These are phyloP conservation scores for Hypercompe scribonia DNA, from an alignment of 2,888 invertebrate genomes.

Conservation along the genomic window DNA sequence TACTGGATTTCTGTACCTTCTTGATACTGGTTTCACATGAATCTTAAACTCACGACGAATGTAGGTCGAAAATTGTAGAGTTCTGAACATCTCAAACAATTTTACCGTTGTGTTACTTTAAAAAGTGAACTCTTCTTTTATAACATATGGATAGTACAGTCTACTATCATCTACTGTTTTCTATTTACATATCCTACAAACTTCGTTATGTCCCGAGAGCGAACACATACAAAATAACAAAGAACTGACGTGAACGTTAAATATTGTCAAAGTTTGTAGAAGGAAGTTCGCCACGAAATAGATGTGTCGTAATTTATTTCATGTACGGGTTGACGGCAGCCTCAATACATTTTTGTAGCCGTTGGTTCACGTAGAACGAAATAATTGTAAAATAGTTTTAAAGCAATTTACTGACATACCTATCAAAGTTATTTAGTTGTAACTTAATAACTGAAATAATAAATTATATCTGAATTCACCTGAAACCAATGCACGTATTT, in stretches of 20 bases:
- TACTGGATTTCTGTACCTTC: not conserved
- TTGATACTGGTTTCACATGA: not conserved
- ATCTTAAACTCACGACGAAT: too few species aligned
- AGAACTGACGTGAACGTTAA: slow-evolving; percentile 67
- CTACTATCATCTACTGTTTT: slow-evolving; percentile 16
- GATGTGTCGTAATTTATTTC: slow-evolving; percentile 37
- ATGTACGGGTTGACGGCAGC: slow-evolving; percentile 28
- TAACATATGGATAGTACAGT: slow-evolving; percentile 29
- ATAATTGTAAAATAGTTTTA: not conserved
- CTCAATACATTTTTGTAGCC: slow-evolving; percentile 1
- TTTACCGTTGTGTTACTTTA: not conserved
- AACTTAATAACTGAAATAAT: not conserved
- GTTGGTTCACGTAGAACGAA: not conserved
- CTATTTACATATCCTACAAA: slow-evolving; percentile 44
- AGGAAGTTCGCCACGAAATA: slow-evolving; percentile 37
- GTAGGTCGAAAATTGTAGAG: not conserved
- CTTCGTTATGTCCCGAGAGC: slow-evolving; percentile 49
- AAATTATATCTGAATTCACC: too few species aligned
- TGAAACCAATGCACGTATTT: too few species aligned
- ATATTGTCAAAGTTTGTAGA: slow-evolving; percentile 71
- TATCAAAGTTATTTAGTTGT: not conserved
- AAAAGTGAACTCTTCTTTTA: slow-evolving; percentile 16
- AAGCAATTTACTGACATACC: not conserved
- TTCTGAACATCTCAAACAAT: not conserved
- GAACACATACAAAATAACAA: slow-evolving; percentile 62